Evolutionary conservation across 2,888 invertebrate species (phyloP), one percentile per base, ranked within the genome.

Genomic region (Papilio protenor): DNA sequence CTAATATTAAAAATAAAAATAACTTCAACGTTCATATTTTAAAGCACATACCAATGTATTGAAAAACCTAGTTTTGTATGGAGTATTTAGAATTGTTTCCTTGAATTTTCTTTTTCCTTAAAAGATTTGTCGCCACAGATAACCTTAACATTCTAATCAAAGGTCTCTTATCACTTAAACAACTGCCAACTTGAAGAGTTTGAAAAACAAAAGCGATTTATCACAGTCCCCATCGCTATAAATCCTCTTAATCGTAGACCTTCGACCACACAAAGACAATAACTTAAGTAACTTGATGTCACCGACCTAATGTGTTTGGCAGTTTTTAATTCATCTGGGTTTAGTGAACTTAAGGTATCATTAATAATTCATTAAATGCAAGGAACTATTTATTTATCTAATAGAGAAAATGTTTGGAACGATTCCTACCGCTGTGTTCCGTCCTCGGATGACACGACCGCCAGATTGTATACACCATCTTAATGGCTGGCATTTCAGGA

Each of bases 221-320:
- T 66, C 66, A 66, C 40, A 66, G 40, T n/a, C n/a, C 16, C 40
- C 66, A 11, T 18, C 11, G n/a, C 73, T 45, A 45, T 73, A 73
- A 73, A 73, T 73, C 59, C 59, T 21, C 23, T 73, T 73, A 73
- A 73, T 59, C 59, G 59, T 6, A 33, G 73, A 59, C 59, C 73
- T 33, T 59, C 73, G 45, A 59, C 45, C 57, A 59, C 73, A 23
- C 57, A 59, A 57, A 33, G 21, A 57, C 57, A 73, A 73, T 45
- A 16, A 59, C 45, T 55, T 40, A 66, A 66, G 66, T 66, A 45
- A n/a, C 40, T 66, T n/a, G 40, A 27, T 57, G 57, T 21, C 27
- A 59, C 59, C 2, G 59, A 14, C 0, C 10, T 27, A 59, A n/a
- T 59, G 23, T 27, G 14, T 27, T 14, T 2, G 27, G 4, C 27